Conservation (phyloP, 2,797 vertebrate genomes). For the Tapirus indicus region DNA sequence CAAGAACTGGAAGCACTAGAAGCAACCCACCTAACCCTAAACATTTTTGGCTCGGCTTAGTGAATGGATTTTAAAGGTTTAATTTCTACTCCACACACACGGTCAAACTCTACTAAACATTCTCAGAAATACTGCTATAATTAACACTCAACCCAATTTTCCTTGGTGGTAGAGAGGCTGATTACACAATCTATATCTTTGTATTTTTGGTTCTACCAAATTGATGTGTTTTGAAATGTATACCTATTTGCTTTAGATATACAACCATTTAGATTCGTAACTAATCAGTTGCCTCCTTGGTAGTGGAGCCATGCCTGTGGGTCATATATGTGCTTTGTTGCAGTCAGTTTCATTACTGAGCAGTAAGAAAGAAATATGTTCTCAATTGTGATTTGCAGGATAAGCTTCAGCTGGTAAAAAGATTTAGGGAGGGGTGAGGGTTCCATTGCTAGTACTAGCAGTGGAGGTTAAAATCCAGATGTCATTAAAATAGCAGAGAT, state of each 20-base stretch:
- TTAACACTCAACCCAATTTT: not conserved
- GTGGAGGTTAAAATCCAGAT: not conserved
- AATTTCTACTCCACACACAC: not conserved
- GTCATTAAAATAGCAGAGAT: not conserved
- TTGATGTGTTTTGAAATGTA: not conserved
- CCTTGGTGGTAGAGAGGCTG: not conserved
- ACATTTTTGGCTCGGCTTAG: not conserved
- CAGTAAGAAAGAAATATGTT: not conserved
- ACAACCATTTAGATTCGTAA: not conserved
- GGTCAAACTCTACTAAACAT: not conserved
- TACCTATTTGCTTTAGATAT: not conserved
- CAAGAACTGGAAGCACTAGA: not conserved
- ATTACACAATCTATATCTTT: not conserved
- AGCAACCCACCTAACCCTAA: not conserved
- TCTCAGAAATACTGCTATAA: conserved; percentile 12
- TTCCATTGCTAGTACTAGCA: not conserved
- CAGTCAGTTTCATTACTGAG: not conserved
- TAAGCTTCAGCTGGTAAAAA: not conserved
- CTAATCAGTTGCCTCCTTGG: not conserved
- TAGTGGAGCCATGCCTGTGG: not conserved
- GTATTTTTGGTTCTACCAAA: not conserved
- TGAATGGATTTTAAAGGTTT: not conserved
- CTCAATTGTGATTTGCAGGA: not conserved
- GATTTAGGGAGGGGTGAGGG: not conserved
- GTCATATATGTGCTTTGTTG: not conserved